Base-by-base conservation (phyloP, 1,140 invertebrate genomes). In the Tetraneura akinire region DNA sequence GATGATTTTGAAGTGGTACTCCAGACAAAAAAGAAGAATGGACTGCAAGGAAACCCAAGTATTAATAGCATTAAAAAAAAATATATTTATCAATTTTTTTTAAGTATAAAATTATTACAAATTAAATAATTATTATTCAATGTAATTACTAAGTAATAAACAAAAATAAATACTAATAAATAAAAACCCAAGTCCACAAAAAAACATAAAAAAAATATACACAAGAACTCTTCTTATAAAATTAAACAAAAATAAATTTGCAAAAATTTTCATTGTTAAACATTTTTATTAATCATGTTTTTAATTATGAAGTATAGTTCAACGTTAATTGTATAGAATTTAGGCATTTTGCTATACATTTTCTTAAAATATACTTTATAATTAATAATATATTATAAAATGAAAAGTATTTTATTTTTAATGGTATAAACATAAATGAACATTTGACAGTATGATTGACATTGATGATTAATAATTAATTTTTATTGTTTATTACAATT, bases 51-150 rank as follows among this genome's bases (percentile, higher is more conserved):
- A 29, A 76, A 76, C 60, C 21, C 9, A 76, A 76, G 73, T 76
- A 60, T 76, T n/a, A 32, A n/a, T 70, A 70, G 45, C 53, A 45
- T 76, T 60, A 55, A 53, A 82, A 66, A 80, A 55, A 80, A 29
- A 32, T 29, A 55, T 74, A n/a, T 18, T 53, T 26, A 47, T 47
- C 13, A 26, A 37, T 47, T 47, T 21, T n/a, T 70, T 47, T 47
- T 18, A 47, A 47, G 23, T 42, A 18, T 70, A 26, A 70, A 47
- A 26, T 10, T 49, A 11, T 14, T 49, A 14, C 16, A 66, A n/a
- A 66, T 5, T 66, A 32, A n/a, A n/a, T 9, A 8, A 5, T 26
- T 57, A 23, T 26, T 26, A 70, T 47, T 70, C 66, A 70, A 21
- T 16, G n/a, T 29, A n/a, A 21, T 21, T 68, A 21, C 14, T 23